Evolutionary conservation across 2,113 vertebrate species (phyloP), one percentile per base, ranked within the genome.

Genomic region (Herpetotheres cachinnans): DNA sequence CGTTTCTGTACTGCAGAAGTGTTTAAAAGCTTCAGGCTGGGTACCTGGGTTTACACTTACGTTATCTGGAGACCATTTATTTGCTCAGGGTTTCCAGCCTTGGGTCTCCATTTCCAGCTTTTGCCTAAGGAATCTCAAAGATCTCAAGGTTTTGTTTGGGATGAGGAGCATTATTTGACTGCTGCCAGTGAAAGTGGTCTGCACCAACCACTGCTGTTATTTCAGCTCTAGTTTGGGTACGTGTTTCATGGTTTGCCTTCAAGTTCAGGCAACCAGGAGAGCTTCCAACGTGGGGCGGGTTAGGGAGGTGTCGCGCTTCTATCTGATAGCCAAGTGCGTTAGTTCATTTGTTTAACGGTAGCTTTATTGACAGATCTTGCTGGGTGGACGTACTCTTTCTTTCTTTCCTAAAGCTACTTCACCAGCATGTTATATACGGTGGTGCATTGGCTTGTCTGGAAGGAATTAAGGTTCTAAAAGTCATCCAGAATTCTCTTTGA

Each of bases 311-410:
- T 29, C 1, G 1, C 0, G 0, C 34, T 61, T 52, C 73, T 42
- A 0, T 27, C 19, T 8, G 16, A 1, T 6, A 27, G 2, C 55
- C 47, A 10, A 15, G 10, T 0, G 1, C 2, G 0, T 13, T 14
- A 2, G 36, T 66, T 47, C 30, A 0, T 36, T 47, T 5, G 5
- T 52, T 18, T 17, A 6, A 34, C 0, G 2, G 42, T 50, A 29
- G 69, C 29, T 58, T n/a, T 36, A 6, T 12, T 6, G 59, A 20
- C 40, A 2, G 1, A 8, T 42, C 67, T n/a, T 30, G 47, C 49
- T 52, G 82, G 32, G 11, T 40, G 40, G 24, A 40, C 25, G 14
- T 4, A 1, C 49, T 50, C 29, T 3, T 5, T 5, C 17, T 42
- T 32, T 63, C 52, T 65, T 44, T 24, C 52, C 71, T n/a, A 11